phyloP scores from a whole-genome alignment of 2,888 invertebrate genomes.

The Argyra leucocephala region DNA sequence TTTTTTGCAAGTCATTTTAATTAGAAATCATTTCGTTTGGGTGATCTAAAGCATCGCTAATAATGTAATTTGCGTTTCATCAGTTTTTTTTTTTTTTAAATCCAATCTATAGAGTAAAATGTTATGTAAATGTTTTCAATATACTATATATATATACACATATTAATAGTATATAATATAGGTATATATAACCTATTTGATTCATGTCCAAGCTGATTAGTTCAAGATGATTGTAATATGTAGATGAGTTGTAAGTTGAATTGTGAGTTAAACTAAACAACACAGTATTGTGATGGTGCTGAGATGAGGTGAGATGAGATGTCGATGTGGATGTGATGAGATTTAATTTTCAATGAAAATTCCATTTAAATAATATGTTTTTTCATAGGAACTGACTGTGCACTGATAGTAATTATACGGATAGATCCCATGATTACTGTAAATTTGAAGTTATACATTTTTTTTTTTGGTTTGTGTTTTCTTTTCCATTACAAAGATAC shows the following conservation, averaged over 20 bases:
- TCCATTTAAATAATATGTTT: not conserved
- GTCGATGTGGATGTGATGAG: conserved; percentile 1
- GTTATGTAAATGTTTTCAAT: not conserved
- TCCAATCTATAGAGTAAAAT: not conserved
- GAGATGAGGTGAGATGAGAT: not conserved
- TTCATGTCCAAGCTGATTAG: conserved; percentile 6
- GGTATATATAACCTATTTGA: not conserved
- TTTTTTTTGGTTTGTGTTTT: not conserved
- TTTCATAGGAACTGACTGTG: not conserved
- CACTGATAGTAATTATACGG: conserved; percentile 1
- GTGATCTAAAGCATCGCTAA: conserved; percentile 6
- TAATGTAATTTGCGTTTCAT: conserved; percentile 6
- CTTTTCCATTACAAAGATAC: not conserved
- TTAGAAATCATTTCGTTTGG: conserved; percentile 3
- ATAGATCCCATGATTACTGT: conserved; percentile 1
- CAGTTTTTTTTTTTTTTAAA: not conserved
- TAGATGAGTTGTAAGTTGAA: not conserved
- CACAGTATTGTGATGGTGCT: no score
- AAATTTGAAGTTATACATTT: not conserved
- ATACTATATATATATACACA: not conserved
- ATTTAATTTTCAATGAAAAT: not conserved
- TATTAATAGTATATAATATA: not conserved
- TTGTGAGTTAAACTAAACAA: no score
- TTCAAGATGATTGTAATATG: conserved; percentile 6
- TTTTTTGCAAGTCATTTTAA: not conserved